phyloP scores from a whole-genome alignment of 1,140 invertebrate species.

The Neuroterus valhalla region DNA sequence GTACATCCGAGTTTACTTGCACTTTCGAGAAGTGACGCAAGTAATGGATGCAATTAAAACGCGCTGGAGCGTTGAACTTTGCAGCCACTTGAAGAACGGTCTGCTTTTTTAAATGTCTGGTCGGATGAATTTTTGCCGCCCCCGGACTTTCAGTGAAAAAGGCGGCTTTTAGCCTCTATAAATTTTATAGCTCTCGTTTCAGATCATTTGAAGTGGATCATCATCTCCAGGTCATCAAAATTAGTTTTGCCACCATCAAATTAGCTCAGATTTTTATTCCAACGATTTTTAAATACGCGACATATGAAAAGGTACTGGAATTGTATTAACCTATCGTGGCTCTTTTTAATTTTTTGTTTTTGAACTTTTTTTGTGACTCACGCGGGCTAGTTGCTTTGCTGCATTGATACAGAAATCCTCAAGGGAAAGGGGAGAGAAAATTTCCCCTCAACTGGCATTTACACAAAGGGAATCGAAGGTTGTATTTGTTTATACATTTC shows the following conservation, averaged over 20 bases:
- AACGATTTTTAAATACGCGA: too few species aligned
- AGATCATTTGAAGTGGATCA: neutral
- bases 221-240: neutral
- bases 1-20: neutral
- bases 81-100: slow-evolving; percentile 11
- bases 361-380: too few species aligned
- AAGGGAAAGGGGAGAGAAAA: too few species aligned
- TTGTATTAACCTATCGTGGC: too few species aligned
- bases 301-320: too few species aligned
- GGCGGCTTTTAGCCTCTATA: neutral
- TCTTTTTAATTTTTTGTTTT: too few species aligned
- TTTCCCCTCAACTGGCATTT: too few species aligned
- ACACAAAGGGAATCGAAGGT: too few species aligned
- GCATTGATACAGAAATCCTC: too few species aligned
- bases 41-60: slow-evolving; percentile 24
- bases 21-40: neutral
- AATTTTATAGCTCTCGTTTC: neutral
- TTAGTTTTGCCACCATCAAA: neutral
- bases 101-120: slow-evolving; percentile 26
- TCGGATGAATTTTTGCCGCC: neutral
- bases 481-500: too few species aligned
- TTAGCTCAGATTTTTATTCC: too few species aligned
- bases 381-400: too few species aligned
- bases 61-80: slow-evolving; percentile 12
- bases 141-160: neutral